Percentiles rank a stretch among this genome's conserved stretches.
These are phyloP conservation scores for Platyscapa corneri DNA, from an alignment of 1,140 invertebrate species.

Conservation along the genomic window DNA sequence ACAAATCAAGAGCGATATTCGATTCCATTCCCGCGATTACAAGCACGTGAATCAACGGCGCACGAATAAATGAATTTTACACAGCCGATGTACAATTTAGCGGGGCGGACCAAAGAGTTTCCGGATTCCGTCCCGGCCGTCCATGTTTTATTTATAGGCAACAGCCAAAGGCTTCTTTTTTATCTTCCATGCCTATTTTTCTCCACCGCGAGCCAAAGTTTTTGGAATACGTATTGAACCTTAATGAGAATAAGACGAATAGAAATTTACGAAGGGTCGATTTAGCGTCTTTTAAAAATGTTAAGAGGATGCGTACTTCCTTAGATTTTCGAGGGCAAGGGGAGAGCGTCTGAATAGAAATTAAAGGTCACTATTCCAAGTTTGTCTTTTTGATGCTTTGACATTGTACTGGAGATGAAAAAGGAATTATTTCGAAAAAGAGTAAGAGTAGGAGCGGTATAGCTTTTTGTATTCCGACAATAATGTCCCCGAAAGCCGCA, in stretches of 20 bases:
- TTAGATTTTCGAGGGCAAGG: not conserved
- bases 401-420: no score
- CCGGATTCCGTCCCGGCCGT: not conserved
- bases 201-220: not conserved
- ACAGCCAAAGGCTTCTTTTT: not conserved
- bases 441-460: not conserved
- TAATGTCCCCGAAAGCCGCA: not conserved
- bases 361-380: no score
- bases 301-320: not conserved
- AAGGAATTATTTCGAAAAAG: not conserved
- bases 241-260: constrained; percentile 1
- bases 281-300: not conserved
- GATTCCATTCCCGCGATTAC: not conserved
- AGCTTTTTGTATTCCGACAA: not conserved
- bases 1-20: constrained; percentile 20
- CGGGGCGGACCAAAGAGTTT: not conserved
- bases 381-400: no score
- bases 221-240: not conserved
- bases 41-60: not conserved
- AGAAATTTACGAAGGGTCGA: constrained; percentile 18
- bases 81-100: not conserved
- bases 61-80: constrained; percentile 35
- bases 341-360: not conserved
- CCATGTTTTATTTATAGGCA: constrained; percentile 34
- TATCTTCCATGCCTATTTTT: not conserved